Percentiles rank a stretch among this genome's conserved stretches.
Conservation (phyloP, 2,113 vertebrate genomes). For the Lynx canadensis region DNA sequence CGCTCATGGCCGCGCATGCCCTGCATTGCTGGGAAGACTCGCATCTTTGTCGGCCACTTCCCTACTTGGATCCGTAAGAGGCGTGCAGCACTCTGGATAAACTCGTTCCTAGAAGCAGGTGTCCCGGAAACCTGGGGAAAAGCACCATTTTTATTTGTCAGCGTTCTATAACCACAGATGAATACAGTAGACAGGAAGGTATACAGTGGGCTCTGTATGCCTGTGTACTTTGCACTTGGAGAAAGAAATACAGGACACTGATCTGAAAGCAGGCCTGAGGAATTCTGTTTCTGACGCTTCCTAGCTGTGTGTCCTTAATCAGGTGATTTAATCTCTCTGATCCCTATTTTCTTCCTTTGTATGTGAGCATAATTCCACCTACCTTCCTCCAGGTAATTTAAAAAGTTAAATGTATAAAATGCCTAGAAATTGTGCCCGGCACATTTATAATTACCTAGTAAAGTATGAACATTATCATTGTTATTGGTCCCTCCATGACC, state of each 20-base stretch:
- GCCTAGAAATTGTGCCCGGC: background rate
- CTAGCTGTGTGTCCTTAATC: background rate
- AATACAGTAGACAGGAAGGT: background rate
- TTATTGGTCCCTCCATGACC: background rate
- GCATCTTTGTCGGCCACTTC: background rate
- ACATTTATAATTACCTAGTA: background rate
- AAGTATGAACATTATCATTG: background rate
- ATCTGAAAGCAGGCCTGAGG: background rate
- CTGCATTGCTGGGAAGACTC: background rate
- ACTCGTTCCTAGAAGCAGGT: background rate
- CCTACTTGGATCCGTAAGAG: background rate
- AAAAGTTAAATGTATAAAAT: background rate
- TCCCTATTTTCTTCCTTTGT: background rate
- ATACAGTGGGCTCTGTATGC: fast-evolving
- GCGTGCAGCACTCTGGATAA: background rate
- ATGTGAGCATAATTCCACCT: background rate
- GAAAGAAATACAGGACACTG: background rate
- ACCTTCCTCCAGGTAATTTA: background rate
- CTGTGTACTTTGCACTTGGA: background rate
- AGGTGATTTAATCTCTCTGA: background rate
- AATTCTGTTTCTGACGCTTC: background rate
- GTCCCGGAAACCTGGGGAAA: background rate
- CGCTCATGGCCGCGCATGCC: fast-evolving
- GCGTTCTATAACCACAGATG: background rate
- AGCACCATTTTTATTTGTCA: background rate